These are phyloP conservation scores for Lateolabrax maculatus DNA, from an alignment of 2,797 vertebrate genomes.

Conservation along the genomic window DNA sequence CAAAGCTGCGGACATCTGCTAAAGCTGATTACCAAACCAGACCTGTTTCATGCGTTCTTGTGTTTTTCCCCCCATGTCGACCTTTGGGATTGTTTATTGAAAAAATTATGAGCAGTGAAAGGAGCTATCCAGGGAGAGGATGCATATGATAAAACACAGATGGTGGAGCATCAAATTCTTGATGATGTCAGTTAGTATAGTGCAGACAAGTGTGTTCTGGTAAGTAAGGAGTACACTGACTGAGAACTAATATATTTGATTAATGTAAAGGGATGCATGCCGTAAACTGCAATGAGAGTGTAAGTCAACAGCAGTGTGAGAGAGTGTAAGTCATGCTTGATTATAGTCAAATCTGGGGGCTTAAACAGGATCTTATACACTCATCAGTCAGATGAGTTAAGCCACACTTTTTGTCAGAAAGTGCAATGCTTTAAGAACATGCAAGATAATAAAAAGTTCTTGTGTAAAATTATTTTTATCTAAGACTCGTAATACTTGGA, in stretches of 20 bases:
- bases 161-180: conserved; percentile 55
- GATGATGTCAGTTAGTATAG: conserved; percentile 58
- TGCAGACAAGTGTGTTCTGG: conserved; percentile 44
- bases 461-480: neutral
- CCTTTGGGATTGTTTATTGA: conserved; percentile 71
- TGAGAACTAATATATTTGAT: conserved; percentile 57
- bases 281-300: conserved; percentile 21
- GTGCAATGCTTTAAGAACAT: neutral
- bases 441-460: neutral
- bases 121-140: conserved; percentile 64
- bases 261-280: conserved; percentile 24
- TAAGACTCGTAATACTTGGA: neutral
- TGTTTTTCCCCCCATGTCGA: conserved; percentile 34
- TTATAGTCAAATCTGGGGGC: conserved; percentile 9
- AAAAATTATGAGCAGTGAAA: conserved; percentile 64
- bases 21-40: conserved; percentile 72
- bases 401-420: conserved; percentile 8
- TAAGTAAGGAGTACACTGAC: conserved; percentile 38
- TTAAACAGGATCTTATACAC: neutral
- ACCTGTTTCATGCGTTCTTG: conserved; percentile 54
- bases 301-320: too few relatives aligned
- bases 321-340: conserved; percentile 34
- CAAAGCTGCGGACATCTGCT: conserved; percentile 69
- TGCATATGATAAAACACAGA: conserved; percentile 68
- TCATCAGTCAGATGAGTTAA: neutral